Conservation (phyloP, 2,113 vertebrate genomes). For the Hepsetus odoe region DNA sequence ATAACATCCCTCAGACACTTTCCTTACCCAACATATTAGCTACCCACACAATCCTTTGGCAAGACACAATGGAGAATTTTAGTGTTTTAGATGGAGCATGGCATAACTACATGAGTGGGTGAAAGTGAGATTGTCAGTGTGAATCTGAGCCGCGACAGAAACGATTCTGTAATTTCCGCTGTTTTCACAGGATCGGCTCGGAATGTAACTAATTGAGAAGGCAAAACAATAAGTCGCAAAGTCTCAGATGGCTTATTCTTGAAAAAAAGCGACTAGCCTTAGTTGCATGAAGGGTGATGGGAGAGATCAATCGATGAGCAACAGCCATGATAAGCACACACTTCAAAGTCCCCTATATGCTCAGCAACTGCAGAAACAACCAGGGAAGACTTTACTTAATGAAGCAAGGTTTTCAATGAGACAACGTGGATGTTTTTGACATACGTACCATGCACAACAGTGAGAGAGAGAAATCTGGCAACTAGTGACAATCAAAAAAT, state of each 20-base stretch:
- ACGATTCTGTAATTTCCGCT: constrained; percentile 59
- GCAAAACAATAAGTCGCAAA: constrained; percentile 73
- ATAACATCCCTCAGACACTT: neutral
- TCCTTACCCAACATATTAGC: constrained; percentile 35
- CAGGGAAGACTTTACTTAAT: constrained; percentile 78
- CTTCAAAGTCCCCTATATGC: constrained; percentile 70
- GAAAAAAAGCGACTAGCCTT: constrained; percentile 68
- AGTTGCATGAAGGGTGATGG: constrained; percentile 45
- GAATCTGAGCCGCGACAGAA: constrained; percentile 63
- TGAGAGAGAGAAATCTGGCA: constrained; percentile 65
- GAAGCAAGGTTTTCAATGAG: constrained; percentile 68
- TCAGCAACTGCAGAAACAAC: constrained; percentile 73
- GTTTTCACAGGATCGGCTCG: constrained; percentile 58
- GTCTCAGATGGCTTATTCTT: constrained; percentile 79
- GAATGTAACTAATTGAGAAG: constrained; percentile 72
- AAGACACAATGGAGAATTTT: constrained; percentile 61
- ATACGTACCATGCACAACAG: constrained; percentile 52
- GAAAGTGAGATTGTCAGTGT: constrained; percentile 56
- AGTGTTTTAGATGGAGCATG: constrained; percentile 56
- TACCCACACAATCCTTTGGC: constrained; percentile 71
- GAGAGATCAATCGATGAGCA: constrained; percentile 63
- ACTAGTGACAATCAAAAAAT: constrained; percentile 73
- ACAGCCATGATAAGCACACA: constrained; percentile 66
- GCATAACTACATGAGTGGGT: constrained; percentile 61
- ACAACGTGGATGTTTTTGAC: constrained; percentile 59